Base-by-base conservation (phyloP, 37 sponge, comb jelly and placozoan species). In the Petrosia ficiformis region DNA sequence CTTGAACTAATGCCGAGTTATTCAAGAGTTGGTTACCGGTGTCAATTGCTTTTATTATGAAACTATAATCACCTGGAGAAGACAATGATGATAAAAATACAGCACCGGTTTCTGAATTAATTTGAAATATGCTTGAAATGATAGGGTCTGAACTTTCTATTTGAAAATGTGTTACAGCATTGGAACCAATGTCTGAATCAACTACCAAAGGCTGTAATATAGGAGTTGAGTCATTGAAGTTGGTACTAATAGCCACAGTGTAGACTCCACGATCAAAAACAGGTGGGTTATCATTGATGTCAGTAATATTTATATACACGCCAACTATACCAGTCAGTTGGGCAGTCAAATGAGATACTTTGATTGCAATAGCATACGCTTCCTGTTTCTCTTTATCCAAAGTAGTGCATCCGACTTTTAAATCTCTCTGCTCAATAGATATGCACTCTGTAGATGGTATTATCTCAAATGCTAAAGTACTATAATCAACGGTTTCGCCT, bases 211-310 rank as follows among this genome's bases (percentile, higher is more conserved):
- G 75, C 59, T 57, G 30, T 11, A 83, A 54, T 19, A 83, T 70
- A 5, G 75, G 33, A 14, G 60, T 60, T 14, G 28, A 4, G 44
- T 75, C 69, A 11, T 76, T 76, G 70, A 61, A 57, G 14, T 48
- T 10, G 2, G 65, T 57, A 41, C 31, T 14, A 42, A 83, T 76
- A 19, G 59, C 66, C 1, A 1, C 43, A 37, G 84, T 35, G 65
- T 76, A 83, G 0, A 78, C 56, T 30, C 66, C 64, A 5, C 38
- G 35, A 22, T 61, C 22, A 65, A 87, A 82, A 2, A 6, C 11
- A 0, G 88, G 88, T 25, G 69, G 35, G 57, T 87, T 77, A 57
- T 87, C 88, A 57, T 87, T 87, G 3, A 81, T 57, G 40, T 87
- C 88, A 36, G 66, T 43, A 1, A 87, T 42, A 39, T 63, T 68